Base-by-base conservation (phyloP, 2,888 invertebrate genomes). In the Limenitis camilla region DNA sequence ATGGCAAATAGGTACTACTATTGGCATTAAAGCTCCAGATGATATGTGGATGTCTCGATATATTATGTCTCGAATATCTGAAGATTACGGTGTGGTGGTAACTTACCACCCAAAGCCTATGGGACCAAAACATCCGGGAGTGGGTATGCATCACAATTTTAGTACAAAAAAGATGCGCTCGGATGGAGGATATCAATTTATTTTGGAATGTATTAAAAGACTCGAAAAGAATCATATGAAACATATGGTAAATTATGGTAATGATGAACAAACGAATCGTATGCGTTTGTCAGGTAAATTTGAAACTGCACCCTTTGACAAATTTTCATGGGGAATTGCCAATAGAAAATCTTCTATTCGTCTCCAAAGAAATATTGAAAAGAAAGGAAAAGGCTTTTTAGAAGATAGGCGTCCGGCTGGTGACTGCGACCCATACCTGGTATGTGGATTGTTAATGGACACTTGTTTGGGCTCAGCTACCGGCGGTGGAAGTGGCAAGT, bases 291-390 rank as follows among this genome's bases (percentile, higher is more conserved):
- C 96, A 6, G 99, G 99, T 47, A 91, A 90, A 71, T 97, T 96
- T 79, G 99, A 99, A 86, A 99, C 99, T 0, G 94, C 97, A 43
- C 94, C 93, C 27, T 98, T 98, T 70, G 94, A 96, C 65, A 94
- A 97, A 74, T 99, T 99, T 79, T 91, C 93, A 53, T 90, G 91
- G 74, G 96, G 95, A 40, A 94, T 98, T 6, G 98, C 97, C 46
- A 96, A 96, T 79, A 93, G 98, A 64, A 96, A 94, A 50, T 93
- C 94, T 63, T 96, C 96, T 68, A 94, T 99, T 75, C 93, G 98
- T 56, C 94, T 98, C 66, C 97, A 97, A 19, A n/a, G n/a, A n/a
- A n/a, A n/a, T n/a, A n/a, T n/a, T n/a, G n/a, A n/a, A n/a, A n/a
- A n/a, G n/a, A n/a, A n/a, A n/a, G n/a, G 94, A 65, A 94, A 93